Base-by-base conservation (phyloP, 2,113 vertebrate species). In the Hyaena hyaena region DNA sequence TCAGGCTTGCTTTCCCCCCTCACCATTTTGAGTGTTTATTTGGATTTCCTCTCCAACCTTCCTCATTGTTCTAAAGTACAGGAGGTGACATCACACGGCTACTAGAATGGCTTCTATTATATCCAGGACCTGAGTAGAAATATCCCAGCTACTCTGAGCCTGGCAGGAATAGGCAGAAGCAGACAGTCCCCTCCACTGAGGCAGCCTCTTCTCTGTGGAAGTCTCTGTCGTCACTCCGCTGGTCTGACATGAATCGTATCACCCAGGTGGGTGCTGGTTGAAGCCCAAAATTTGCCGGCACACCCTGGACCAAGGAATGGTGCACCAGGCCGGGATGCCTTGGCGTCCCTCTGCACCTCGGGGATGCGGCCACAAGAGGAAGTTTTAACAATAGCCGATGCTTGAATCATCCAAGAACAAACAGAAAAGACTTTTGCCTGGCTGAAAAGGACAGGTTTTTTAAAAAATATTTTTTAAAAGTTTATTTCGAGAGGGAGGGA, bases 1-100 rank as follows among this genome's bases (percentile, higher is more conserved):
- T 94, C 82, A 95, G 88, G 82, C 93, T 97, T 98, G 97, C 97
- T 97, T 84, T 97, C 81, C 88, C 96, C 94, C 86, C 53, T 61
- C 95, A 93, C 95, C 85, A 96, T 0, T 0, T 80, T 95, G 71
- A 87, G 74, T 43, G 43, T 97, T 98, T 96, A 35, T 98, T 98
- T 21, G 6, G 89, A 98, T 97, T 98, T 98, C 97, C 98, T 97
- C 96, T 96, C 88, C 17, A 80, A 97, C 82, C 95, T 98, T 98
- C 92, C 95, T 97, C 96, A 98, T 98, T 98, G 98, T 98, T 98
- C 96, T 98, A 43, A 76, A 96, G 68, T 33, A 97, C 94, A 98
- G 98, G 98, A 98, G 98, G 97, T 85, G 61, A 93, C 96, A 96
- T 0, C 61, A 73, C 58, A 93, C 87, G 50, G 88, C 79, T 93